Evolutionary conservation across 2,797 vertebrate species (phyloP), one percentile per base, ranked within the genome.

Genomic region (Ispidina lecontei): DNA sequence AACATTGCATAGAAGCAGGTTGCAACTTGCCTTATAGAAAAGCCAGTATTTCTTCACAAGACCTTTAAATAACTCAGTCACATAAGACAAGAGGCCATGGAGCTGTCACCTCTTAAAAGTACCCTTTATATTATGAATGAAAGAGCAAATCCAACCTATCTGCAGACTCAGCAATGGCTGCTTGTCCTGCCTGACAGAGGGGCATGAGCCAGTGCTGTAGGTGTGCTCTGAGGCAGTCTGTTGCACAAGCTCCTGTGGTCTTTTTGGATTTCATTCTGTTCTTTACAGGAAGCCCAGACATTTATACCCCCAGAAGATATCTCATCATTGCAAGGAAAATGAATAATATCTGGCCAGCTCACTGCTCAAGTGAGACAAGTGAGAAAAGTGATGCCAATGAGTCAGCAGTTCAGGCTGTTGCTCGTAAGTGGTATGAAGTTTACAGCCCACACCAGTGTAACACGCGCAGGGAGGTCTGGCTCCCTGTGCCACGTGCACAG

Each of bases 321-420:
- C 78, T 62, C 51, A 19, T 81, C 84, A 68, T 87, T 81, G 89
- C 78, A 93, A 83, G 86, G 26, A 43, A 90, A 89, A 91, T 87
- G 11, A 93, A 74, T 91, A 89, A 62, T 92, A 93, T 83, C 35
- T 89, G 47, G 82, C 75, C 69, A 90, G 65, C 84, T 91, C 81
- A 83, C 29, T 52, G 75, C 65, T 85, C 73, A 83, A 83, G 67
- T 35, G 29, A 77, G 78, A 83, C 20, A 71, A 91, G 28, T 51
- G 62, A 82, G 74, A 29, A 11, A 71, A 94, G 80, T 4, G 17
- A 80, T 33, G 60, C 0, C 1, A 52, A 22, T 94, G 93, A 95
- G 69, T 95, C 94, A 95, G 91, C 84, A 90, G 69, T 82, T 43
- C 51, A 37, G 68, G 69, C 59, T 90, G 46, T 90, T 90, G 93